A percentile compares a stretch with the other conserved stretches of the same genome.
phyloP scores from a whole-genome alignment of 2,888 invertebrate genomes.

The Cristatella mucedo region DNA sequence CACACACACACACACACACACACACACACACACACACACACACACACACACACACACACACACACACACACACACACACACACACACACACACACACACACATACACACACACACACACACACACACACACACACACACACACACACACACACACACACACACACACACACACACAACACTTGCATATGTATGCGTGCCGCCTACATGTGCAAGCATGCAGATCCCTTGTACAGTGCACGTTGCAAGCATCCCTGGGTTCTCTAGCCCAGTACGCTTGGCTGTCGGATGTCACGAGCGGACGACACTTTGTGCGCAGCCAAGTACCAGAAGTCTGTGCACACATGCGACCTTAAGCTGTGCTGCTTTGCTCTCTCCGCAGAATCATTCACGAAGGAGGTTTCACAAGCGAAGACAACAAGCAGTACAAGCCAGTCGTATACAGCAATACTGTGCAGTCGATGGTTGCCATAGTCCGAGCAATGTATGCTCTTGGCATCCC shows the following conservation, averaged over 20 bases:
- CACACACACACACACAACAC: constrained; percentile 9
- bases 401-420: constrained; percentile 96
- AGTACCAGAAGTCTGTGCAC: too few relatives aligned
- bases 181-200: too few relatives aligned
- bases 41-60: neutral
- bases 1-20: constrained; percentile 1
- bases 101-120: constrained; percentile 6
- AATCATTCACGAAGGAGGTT: constrained; percentile 98
- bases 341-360: too few relatives aligned
- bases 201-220: too few relatives aligned
- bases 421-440: constrained; percentile 97
- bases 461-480: constrained; percentile 91
- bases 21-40: neutral
- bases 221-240: too few relatives aligned
- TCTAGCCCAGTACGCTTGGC: too few relatives aligned
- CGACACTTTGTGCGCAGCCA: too few relatives aligned
- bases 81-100: constrained; percentile 2
- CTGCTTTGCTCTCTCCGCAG: constrained; percentile 48
- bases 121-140: constrained; percentile 9
- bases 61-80: constrained; percentile 4
- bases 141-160: constrained; percentile 8
- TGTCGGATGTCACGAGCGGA: too few relatives aligned
- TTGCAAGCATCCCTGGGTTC: too few relatives aligned
- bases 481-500: constrained; percentile 86
- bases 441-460: constrained; percentile 96